Conservation (phyloP, 2,797 vertebrate species). For the Ispidina picta region DNA sequence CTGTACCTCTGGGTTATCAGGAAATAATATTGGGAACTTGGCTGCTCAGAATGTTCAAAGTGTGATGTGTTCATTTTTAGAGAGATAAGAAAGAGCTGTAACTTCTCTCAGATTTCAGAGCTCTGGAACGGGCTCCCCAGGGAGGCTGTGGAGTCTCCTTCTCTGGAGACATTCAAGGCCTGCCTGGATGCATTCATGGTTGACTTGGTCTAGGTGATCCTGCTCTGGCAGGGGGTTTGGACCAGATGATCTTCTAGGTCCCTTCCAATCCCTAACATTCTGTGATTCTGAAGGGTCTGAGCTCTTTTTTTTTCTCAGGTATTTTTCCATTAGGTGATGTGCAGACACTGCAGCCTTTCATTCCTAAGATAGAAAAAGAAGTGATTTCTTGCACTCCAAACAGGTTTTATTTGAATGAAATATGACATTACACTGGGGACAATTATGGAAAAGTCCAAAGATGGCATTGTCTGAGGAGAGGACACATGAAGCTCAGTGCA, state of each 20-base stretch:
- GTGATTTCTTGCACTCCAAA: fast-evolving
- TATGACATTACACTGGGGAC: background rate
- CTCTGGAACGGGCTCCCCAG: too few species aligned
- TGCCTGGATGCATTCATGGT: too few species aligned
- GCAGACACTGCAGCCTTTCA: fast-evolving
- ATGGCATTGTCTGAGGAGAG: background rate
- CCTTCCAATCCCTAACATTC: too few species aligned
- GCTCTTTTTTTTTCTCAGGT: background rate
- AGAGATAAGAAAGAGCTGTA: background rate
- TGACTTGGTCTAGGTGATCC: too few species aligned
- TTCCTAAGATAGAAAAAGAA: background rate
- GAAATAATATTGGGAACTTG: background rate
- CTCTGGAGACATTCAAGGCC: too few species aligned
- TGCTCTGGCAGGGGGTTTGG: too few species aligned
- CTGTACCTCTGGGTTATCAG: background rate
- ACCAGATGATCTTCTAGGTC: too few species aligned
- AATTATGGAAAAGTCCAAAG: background rate
- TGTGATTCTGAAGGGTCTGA: background rate
- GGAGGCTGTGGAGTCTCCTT: too few species aligned
- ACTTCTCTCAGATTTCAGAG: background rate
- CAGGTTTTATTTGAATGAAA: background rate
- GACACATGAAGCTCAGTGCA: fast-evolving
- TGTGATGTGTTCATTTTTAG: background rate
- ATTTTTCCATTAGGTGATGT: background rate
- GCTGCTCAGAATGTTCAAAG: background rate